These are phyloP conservation scores for Lycophotia porphyrea DNA, from an alignment of 2,888 invertebrate genomes.

Conservation along the genomic window DNA sequence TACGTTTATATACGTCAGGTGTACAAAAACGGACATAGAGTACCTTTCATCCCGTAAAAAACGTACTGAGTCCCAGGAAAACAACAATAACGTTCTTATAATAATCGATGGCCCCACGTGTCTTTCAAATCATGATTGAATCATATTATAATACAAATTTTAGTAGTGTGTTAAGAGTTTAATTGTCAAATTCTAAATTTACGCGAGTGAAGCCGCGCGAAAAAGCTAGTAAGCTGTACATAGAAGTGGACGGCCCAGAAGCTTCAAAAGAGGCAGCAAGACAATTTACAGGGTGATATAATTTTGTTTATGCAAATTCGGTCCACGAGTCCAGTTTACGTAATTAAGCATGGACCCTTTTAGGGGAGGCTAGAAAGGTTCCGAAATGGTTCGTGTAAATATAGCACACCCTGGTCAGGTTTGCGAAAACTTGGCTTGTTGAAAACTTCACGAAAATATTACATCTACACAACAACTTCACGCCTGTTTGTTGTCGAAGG, in stretches of 20 bases:
- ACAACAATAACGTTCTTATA: too few relatives aligned
- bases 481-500: background rate
- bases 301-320: slow-evolving; percentile 41
- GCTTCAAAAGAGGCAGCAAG: background rate
- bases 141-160: too few relatives aligned
- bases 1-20: too few relatives aligned
- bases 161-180: too few relatives aligned
- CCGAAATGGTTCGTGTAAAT: slow-evolving; percentile 23
- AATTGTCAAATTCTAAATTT: too few relatives aligned
- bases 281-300: slow-evolving; percentile 20
- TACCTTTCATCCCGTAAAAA: too few relatives aligned
- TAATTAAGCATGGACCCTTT: slow-evolving; percentile 39
- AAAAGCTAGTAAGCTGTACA: background rate
- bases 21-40: too few relatives aligned
- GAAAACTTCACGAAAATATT: background rate
- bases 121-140: too few relatives aligned
- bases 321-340: slow-evolving; percentile 17
- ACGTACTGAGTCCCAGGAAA: too few relatives aligned
- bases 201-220: too few relatives aligned
- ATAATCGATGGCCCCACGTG: too few relatives aligned
- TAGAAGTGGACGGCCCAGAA: background rate
- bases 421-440: background rate
- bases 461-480: background rate
- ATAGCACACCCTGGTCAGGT: background rate
- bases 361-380: slow-evolving; percentile 4